Evolutionary conservation across 2,888 invertebrate genomes (phyloP), one percentile per base, ranked within the genome.

Genomic region (Athalia rosae): DNA sequence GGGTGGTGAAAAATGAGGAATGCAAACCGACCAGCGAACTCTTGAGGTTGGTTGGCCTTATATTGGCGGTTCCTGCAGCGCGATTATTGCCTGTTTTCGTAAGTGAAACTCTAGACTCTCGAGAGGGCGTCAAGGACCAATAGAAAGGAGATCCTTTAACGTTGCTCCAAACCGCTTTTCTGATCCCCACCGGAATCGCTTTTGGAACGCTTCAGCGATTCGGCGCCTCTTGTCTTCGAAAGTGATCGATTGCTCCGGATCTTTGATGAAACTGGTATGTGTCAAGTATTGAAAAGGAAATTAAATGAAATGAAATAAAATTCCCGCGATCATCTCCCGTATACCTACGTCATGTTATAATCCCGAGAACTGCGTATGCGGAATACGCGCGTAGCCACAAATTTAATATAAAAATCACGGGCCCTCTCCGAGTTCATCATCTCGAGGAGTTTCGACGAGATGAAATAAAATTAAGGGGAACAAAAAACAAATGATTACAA

Each of bases 71-170:
- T 11, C 28, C 28, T 28, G 11, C 50, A 11, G 11, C 3, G 11
- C 69, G 43, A 69, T 69, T 67, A 67, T 56, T 69, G 58, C 69
- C 69, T 69, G 56, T 76, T 76, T 50, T 61, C 76, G 53, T 59
- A 63, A 76, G 76, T 76, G 66, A 66, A 59, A 74, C 56, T 69
- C 66, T 63, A 69, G 64, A 64, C n/a, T 63, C 59, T 69, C 56
- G 67, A 67, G 67, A 11, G 62, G n/a, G 45, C 48, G 59, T 53
- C 47, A 47, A 67, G 71, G 45, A 58, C 71, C 56, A 71, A 71
- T 71, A 71, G 45, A 71, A 56, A 13, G 58, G 50, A 71, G 71
- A 56, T 43, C 45, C 45, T 3, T 50, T 50, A 67, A 15, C 66
- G 15, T 41, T 50, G 50, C 50, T 15, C 6, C 41, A 28, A 50